Base-by-base conservation (phyloP, 1,140 invertebrate species). In the Branchinecta lindahli region DNA sequence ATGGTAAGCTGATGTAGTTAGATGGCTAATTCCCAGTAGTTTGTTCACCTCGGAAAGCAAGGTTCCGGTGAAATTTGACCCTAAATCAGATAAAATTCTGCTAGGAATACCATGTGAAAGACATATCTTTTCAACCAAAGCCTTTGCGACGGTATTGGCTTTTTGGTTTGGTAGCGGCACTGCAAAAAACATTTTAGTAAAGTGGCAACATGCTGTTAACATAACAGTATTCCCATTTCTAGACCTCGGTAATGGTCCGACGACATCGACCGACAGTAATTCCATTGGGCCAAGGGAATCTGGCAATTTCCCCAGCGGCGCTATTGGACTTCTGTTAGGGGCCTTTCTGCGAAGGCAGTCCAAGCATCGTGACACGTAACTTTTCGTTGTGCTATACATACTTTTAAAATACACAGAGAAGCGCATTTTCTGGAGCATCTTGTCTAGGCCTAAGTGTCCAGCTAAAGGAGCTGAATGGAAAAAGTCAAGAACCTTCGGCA, bases 41-140 rank as follows among this genome's bases (percentile, higher is more conserved):
- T 66, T 20, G 8, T 67, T 12, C 6, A 73, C 66, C n/a, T 66
- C 66, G 44, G 45, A 20, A 15, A 73, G 70, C 10, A 72, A 61
- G 21, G 61, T 66, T 21, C n/a, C 68, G 21, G 72, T 70, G 66
- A 76, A 75, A 52, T 74, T 71, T 12, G 66, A 15, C 2, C 75
- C 75, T 46, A 71, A 65, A 69, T 76, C 76, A 47, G 52, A 15
- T 4, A 61, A 20, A 12, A 61, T 12, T 15, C 12, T 15, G 18
- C 12, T 15, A 61, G 12, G 12, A 61, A 61, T 20, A 15, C 52
- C 18, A 6, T 61, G 52, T 15, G 18, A 12, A 15, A 15, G 52
- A 20, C 12, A 61, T 15, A 61, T 20, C 52, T 61, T 61, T 61
- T 61, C 52, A 15, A 12, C 52, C 52, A 61, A 20, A 61, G 52